Percentiles rank a stretch among this genome's conserved stretches.
Evolutionary conservation across 2,888 invertebrate species (phyloP).

Genomic region (Volucella inanis): DNA sequence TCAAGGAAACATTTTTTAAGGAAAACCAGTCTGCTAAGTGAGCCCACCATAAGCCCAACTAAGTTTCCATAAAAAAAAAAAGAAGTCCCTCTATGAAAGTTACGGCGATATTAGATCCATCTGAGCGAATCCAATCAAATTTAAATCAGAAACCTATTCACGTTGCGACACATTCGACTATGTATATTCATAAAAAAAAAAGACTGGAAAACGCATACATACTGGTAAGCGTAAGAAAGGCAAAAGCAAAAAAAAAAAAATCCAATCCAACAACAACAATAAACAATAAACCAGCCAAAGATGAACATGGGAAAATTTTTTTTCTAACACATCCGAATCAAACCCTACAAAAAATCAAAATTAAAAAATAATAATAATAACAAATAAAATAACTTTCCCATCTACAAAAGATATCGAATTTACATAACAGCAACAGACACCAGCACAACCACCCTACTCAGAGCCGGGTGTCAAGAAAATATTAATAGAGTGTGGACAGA

Average conservation of each 20-base stretch:
- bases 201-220: slow-evolving; percentile 8
- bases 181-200: background rate
- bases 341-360: background rate
- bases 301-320: slow-evolving; percentile 39
- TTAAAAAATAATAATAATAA: background rate
- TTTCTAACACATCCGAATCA: background rate
- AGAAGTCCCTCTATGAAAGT: slow-evolving; percentile 28
- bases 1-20: slow-evolving; percentile 1
- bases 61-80: slow-evolving; percentile 27
- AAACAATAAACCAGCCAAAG: slow-evolving; percentile 10
- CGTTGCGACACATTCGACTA: slow-evolving; percentile 35
- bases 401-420: slow-evolving; percentile 12
- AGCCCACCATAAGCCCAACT: slow-evolving; percentile 46
- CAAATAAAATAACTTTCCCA: slow-evolving; percentile 19
- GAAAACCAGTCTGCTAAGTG: slow-evolving; percentile 53
- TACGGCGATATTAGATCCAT: slow-evolving; percentile 15
- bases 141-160: slow-evolving; percentile 34
- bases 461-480: slow-evolving; percentile 30
- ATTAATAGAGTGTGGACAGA: slow-evolving; percentile 19
- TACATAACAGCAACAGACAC: slow-evolving; percentile 32
- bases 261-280: slow-evolving; percentile 10
- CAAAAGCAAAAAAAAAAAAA: background rate
- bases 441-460: slow-evolving; percentile 2
- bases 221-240: too few species aligned
- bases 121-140: slow-evolving; percentile 20